Conservation (phyloP, 2,888 invertebrate genomes). For the Patella ulyssiponensis region DNA sequence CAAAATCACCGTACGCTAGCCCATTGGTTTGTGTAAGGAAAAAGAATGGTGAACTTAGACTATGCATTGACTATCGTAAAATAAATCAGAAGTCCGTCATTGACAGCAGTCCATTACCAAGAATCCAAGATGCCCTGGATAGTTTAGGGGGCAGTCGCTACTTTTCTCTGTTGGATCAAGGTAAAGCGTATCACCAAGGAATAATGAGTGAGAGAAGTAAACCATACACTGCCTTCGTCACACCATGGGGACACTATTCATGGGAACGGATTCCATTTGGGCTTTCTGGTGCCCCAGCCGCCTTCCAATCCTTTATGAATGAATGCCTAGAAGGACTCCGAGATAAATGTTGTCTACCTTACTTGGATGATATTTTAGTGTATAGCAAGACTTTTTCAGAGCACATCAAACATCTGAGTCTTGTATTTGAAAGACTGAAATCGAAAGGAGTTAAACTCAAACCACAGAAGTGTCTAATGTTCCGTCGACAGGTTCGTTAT, state of each 20-base stretch:
- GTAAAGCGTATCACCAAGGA: conserved; percentile 19
- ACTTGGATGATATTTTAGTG: conserved; percentile 23
- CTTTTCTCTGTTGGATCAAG: conserved; percentile 21
- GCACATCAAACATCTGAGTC: conserved; percentile 17
- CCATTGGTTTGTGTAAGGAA: conserved; percentile 14
- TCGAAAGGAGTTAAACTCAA: conserved; percentile 15
- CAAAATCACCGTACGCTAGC: neutral
- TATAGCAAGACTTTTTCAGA: conserved; percentile 18
- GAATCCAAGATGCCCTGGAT: conserved; percentile 8
- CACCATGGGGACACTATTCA: conserved; percentile 22
- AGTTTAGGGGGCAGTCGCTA: conserved; percentile 7
- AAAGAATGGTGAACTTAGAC: conserved; percentile 15
- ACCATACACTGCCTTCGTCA: conserved; percentile 13
- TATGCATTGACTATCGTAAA: conserved; percentile 20
- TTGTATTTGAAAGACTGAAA: conserved; percentile 19
- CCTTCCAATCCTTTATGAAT: conserved; percentile 23
- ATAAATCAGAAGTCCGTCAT: conserved; percentile 19
- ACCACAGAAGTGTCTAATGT: conserved; percentile 4
- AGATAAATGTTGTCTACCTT: conserved; percentile 24
- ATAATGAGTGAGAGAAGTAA: conserved; percentile 1
- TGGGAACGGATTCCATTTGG: conserved; percentile 25
- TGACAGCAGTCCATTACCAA: conserved; percentile 18
- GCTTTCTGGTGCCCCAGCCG: conserved; percentile 7
- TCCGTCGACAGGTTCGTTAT: conserved; percentile 26
- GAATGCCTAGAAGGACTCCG: conserved; percentile 19